These are phyloP conservation scores for Pomacea canaliculata DNA, from an alignment of 2,888 invertebrate species.

Conservation along the genomic window DNA sequence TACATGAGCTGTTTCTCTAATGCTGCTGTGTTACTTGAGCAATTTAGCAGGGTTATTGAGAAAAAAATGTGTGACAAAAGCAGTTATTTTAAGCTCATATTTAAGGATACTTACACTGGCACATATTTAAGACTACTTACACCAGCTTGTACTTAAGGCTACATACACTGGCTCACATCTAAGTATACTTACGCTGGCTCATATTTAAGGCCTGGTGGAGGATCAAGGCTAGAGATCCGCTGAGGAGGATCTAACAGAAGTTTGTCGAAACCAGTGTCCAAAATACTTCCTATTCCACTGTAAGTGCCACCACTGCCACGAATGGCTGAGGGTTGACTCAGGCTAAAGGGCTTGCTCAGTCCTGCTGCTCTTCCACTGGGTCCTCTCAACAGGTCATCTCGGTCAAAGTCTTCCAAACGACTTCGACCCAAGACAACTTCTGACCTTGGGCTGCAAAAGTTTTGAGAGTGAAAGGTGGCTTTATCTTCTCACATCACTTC, in stretches of 20 bases:
- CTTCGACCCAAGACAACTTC: slow-evolving; percentile 37
- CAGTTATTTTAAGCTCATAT: no score
- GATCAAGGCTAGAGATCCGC: slow-evolving; percentile 31
- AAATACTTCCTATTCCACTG: slow-evolving; percentile 19
- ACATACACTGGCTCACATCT: no score
- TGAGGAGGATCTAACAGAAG: slow-evolving; percentile 45
- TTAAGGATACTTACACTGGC: slow-evolving; percentile 51
- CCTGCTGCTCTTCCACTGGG: not conserved
- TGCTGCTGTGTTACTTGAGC: no score
- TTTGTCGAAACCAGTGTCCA: slow-evolving; percentile 53
- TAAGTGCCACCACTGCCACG: slow-evolving; percentile 14
- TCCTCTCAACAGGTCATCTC: slow-evolving; percentile 10
- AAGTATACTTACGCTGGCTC: slow-evolving; percentile 53
- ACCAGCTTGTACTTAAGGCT: no score
- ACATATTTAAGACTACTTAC: slow-evolving; percentile 43
- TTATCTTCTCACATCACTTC: not conserved
- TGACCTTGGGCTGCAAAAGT: slow-evolving; percentile 32
- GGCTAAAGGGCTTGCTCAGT: not conserved
- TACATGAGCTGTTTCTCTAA: no score
- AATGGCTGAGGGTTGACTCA: not conserved
- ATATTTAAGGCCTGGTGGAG: slow-evolving; percentile 53
- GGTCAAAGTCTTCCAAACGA: slow-evolving; percentile 47
- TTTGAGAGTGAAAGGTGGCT: not conserved
- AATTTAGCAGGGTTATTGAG: no score
- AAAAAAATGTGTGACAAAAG: no score